phyloP scores from a whole-genome alignment of 2,113 vertebrate genomes.

The Pungitius pungitius region DNA sequence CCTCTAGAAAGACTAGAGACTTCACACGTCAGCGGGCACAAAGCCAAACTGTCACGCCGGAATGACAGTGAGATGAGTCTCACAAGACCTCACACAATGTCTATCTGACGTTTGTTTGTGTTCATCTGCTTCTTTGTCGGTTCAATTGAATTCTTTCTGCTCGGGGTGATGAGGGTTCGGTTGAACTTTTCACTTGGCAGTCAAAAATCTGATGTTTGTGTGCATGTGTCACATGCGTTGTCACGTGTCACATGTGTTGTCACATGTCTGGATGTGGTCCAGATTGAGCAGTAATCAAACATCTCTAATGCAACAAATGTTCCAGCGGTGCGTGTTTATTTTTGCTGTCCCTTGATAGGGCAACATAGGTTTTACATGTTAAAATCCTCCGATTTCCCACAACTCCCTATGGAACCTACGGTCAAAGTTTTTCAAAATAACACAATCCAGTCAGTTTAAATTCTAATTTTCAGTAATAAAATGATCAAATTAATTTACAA shows the following conservation, averaged over 20 bases:
- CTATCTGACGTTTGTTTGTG: not conserved
- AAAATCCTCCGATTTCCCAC: not conserved
- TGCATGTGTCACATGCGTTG: not conserved
- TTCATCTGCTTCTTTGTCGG: not conserved
- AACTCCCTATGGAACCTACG: not conserved
- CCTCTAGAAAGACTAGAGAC: no score
- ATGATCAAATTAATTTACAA: no score
- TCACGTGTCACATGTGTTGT: not conserved
- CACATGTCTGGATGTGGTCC: not conserved
- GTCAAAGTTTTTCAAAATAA: not conserved
- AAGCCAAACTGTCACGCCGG: not conserved
- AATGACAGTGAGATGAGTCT: not conserved
- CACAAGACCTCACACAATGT: not conserved
- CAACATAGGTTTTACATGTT: not conserved
- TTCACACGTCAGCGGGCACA: no score
- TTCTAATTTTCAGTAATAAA: not conserved
- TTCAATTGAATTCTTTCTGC: not conserved
- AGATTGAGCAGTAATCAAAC: not conserved
- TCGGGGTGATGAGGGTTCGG: not conserved
- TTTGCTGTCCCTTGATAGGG: not conserved
- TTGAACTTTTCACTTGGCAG: not conserved
- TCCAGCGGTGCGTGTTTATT: not conserved
- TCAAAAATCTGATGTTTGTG: not conserved
- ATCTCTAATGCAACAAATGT: not conserved
- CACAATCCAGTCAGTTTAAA: not conserved